Conservation (phyloP, 2,113 vertebrate genomes). For the Manacus vitellinus region DNA sequence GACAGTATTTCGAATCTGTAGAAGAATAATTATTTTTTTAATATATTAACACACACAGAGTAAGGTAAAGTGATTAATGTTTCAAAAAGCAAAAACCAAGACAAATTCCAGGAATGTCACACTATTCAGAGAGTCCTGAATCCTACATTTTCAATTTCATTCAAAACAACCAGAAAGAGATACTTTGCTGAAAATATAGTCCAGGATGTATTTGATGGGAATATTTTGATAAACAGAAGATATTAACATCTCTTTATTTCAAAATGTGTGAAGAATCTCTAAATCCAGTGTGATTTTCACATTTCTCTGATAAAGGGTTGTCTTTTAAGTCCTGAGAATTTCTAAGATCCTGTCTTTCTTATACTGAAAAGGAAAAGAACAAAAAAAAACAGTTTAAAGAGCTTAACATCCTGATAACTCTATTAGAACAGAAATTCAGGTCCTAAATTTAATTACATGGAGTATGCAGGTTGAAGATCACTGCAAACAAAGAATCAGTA, state of each 20-base stretch:
- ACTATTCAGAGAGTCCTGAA: neutral
- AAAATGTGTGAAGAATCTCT: neutral
- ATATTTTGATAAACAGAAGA: neutral
- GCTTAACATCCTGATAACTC: neutral
- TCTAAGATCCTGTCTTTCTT: neutral
- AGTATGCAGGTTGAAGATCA: neutral
- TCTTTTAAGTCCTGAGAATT: neutral
- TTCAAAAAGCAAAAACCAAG: neutral
- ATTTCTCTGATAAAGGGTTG: neutral
- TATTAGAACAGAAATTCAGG: slow-evolving; percentile 1
- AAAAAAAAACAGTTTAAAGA: neutral
- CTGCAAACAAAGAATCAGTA: neutral
- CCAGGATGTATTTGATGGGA: neutral
- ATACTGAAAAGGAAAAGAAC: neutral
- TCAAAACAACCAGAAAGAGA: neutral
- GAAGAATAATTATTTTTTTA: neutral
- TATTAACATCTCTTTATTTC: neutral
- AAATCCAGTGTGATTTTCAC: neutral
- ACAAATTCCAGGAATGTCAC: neutral
- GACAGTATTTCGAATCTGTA: neutral
- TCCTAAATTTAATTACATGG: slow-evolving; percentile 39
- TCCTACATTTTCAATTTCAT: neutral
- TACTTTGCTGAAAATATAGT: neutral
- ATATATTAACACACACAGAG: neutral
- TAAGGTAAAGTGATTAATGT: neutral